Evolutionary conservation across 2,888 invertebrate species (phyloP).

Genomic region (Apodemia zela): DNA sequence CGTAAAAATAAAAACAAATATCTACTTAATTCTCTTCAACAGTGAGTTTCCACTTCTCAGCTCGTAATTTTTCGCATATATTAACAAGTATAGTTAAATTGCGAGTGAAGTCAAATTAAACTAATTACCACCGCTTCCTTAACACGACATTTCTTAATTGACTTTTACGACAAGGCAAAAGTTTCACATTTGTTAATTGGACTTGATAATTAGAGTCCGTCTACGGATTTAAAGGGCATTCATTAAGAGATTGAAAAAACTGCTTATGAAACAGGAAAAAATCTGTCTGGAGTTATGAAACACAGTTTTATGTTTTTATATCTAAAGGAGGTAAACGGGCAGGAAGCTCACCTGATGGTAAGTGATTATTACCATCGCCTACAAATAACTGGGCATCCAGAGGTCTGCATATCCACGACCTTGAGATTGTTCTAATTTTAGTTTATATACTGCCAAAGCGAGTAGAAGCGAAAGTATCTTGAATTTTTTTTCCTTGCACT

Average conservation of each 20-base stretch:
- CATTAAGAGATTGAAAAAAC: conserved; percentile 14
- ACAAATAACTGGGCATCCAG: too few relatives aligned
- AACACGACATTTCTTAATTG: conserved; percentile 33
- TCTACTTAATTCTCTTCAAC: not conserved
- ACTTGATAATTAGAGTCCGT: conserved; percentile 29
- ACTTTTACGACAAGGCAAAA: conserved; percentile 29
- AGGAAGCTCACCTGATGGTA: too few relatives aligned
- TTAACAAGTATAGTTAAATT: conserved; percentile 21
- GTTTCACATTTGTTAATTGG: conserved; percentile 34
- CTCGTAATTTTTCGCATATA: conserved; percentile 16
- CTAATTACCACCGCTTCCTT: conserved; percentile 32
- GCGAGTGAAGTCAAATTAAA: conserved; percentile 28
- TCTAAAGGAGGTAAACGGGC: not conserved
- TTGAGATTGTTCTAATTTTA: too few relatives aligned
- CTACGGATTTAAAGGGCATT: conserved; percentile 16
- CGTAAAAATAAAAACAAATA: not conserved
- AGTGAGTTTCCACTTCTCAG: not conserved
- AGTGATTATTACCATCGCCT: too few relatives aligned
- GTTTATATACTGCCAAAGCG: too few relatives aligned
- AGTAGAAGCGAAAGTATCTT: too few relatives aligned
- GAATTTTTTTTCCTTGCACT: too few relatives aligned
- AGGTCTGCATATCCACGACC: too few relatives aligned
- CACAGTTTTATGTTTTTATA: not conserved
- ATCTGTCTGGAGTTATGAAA: not conserved
- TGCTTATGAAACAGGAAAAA: conserved; percentile 11